These are phyloP conservation scores for Bradypodion pumilum DNA, from an alignment of 2,797 vertebrate species.

Conservation along the genomic window DNA sequence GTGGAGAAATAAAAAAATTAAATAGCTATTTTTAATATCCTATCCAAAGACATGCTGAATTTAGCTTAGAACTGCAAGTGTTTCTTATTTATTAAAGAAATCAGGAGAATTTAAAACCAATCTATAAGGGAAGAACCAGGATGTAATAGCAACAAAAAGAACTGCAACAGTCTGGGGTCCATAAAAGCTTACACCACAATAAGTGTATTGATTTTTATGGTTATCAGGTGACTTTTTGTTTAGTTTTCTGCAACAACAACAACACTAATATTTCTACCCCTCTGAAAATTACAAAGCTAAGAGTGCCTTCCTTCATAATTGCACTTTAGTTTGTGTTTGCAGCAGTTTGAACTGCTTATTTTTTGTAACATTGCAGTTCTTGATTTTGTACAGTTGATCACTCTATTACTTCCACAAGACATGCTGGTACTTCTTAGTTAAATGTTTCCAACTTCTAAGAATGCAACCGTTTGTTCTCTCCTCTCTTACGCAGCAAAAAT, in stretches of 20 bases:
- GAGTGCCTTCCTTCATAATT: background rate
- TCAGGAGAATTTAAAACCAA: background rate
- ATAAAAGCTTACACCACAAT: background rate
- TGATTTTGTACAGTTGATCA: background rate
- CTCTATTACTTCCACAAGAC: background rate
- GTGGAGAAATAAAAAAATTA: slow-evolving; percentile 1
- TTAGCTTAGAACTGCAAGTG: background rate
- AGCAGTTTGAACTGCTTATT: background rate
- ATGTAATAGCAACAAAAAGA: background rate
- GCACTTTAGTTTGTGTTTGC: background rate
- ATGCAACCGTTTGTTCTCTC: background rate
- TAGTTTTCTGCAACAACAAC: background rate
- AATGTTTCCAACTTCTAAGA: background rate
- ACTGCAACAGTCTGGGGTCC: too few relatives aligned
- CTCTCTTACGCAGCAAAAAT: background rate
- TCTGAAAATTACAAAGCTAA: background rate
- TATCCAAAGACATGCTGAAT: background rate
- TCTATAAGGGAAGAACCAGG: background rate
- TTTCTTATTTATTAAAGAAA: background rate
- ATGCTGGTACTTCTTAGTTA: background rate
- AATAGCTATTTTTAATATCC: accelerated
- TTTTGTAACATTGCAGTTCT: background rate
- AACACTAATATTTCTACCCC: background rate
- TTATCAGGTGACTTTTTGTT: background rate
- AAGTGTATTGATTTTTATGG: background rate